These are phyloP conservation scores for Melinaea marsaeus DNA, from an alignment of 2,888 invertebrate species.

Conservation along the genomic window DNA sequence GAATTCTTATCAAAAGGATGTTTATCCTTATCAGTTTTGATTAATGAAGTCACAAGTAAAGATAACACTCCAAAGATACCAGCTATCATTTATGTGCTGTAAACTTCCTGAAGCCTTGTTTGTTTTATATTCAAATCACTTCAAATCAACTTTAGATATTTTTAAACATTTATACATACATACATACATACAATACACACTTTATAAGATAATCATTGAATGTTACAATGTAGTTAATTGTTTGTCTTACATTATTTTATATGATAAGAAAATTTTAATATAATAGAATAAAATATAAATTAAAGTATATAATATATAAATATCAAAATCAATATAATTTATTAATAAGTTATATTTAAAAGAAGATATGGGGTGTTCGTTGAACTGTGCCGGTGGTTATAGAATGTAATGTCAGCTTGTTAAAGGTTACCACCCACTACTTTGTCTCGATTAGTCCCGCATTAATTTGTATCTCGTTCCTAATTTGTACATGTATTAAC, in stretches of 20 bases:
- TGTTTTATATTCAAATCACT: slow-evolving; percentile 17
- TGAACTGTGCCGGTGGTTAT: slow-evolving; percentile 34
- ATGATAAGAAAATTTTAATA: too few relatives aligned
- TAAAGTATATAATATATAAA: too few relatives aligned
- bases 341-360: not conserved
- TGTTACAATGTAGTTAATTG: too few relatives aligned
- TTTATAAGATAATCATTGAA: too few relatives aligned
- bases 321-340: not conserved
- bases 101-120: slow-evolving; percentile 32
- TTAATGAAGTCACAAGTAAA: slow-evolving; percentile 34
- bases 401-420: slow-evolving; percentile 23
- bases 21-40: slow-evolving; percentile 36
- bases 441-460: not conserved
- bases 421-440: slow-evolving; percentile 37
- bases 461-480: not conserved
- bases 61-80: slow-evolving; percentile 35
- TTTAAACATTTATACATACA: slow-evolving; percentile 23
- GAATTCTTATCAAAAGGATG: slow-evolving; percentile 37
- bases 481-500: not conserved
- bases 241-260: too few relatives aligned
- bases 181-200: not conserved
- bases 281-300: too few relatives aligned
- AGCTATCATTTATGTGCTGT: slow-evolving; percentile 22
- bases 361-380: slow-evolving; percentile 34
- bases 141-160: slow-evolving; percentile 27